A percentile compares a stretch with the other conserved stretches of the same genome.
Conservation (phyloP, 2,888 invertebrate species). For the Girardia tigrina region DNA sequence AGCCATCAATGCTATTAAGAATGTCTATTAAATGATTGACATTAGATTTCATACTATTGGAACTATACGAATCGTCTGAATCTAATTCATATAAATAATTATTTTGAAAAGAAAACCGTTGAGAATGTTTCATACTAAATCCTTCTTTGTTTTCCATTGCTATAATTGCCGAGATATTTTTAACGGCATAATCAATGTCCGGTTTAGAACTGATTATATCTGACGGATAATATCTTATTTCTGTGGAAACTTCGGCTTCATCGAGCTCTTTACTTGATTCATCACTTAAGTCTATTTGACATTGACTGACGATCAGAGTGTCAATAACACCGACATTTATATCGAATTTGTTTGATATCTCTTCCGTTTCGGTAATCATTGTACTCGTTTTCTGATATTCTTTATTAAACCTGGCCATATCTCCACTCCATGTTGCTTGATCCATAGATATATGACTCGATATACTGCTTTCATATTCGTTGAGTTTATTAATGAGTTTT, state of each 20-base stretch:
- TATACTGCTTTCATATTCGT: background rate
- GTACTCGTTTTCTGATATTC: background rate
- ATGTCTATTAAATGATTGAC: constrained; percentile 2
- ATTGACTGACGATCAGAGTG: background rate
- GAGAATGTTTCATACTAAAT: background rate
- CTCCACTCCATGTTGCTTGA: background rate
- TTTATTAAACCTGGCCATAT: background rate
- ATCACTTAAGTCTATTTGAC: too few relatives aligned
- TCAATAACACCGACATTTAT: background rate
- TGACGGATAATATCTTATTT: background rate
- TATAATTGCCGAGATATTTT: background rate
- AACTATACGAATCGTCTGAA: background rate
- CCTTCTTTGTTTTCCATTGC: background rate
- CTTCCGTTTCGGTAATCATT: background rate
- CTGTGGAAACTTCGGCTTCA: background rate
- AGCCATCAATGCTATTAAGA: constrained; percentile 14
- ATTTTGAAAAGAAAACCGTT: background rate
- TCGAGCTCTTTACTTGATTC: background rate
- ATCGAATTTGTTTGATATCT: background rate
- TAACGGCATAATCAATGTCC: background rate
- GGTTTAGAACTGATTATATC: background rate
- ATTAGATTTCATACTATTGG: background rate
- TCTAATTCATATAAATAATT: background rate
- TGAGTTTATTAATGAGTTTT: background rate
- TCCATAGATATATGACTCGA: background rate